Percentiles rank a stretch among this genome's conserved stretches.
phyloP scores from a whole-genome alignment of 2,888 invertebrate species.

The Pseudanteris insignis region DNA sequence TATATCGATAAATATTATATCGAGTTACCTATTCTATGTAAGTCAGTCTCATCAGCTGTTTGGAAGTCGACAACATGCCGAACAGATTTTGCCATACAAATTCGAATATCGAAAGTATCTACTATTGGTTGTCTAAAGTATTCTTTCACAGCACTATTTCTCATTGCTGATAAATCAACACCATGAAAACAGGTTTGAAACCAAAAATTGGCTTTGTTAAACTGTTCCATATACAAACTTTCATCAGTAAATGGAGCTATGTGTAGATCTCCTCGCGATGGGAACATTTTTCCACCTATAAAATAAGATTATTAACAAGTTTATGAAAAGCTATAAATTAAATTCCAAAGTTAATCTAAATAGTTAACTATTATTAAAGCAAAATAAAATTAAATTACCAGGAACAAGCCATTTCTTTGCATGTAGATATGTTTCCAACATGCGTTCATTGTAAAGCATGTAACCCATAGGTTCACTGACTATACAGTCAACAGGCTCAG shows the following conservation, averaged over 20 bases:
- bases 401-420: constrained; percentile 97
- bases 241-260: constrained; percentile 98
- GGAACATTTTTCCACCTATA: constrained; percentile 91
- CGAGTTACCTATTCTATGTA: constrained; percentile 84
- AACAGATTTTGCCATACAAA: constrained; percentile 94
- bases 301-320: neutral
- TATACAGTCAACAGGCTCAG: constrained; percentile 95
- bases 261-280: constrained; percentile 94
- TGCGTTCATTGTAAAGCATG: constrained; percentile 98
- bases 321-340: too few relatives aligned
- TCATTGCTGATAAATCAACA: constrained; percentile 90
- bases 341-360: too few relatives aligned
- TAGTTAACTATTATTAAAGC: too few relatives aligned
- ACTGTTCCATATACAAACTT: constrained; percentile 96
- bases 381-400: too few relatives aligned
- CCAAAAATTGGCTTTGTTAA: constrained; percentile 99
- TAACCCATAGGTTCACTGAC: constrained; percentile 99
- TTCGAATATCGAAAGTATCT: constrained; percentile 97
- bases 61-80: constrained; percentile 94
- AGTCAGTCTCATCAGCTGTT: constrained; percentile 89
- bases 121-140: constrained; percentile 98
- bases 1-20: neutral
- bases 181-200: constrained; percentile 98
- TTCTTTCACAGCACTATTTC: constrained; percentile 93
- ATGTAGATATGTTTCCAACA: constrained; percentile 98